phyloP scores from a whole-genome alignment of 2,113 vertebrate genomes.

The Pangasianodon hypophthalmus region DNA sequence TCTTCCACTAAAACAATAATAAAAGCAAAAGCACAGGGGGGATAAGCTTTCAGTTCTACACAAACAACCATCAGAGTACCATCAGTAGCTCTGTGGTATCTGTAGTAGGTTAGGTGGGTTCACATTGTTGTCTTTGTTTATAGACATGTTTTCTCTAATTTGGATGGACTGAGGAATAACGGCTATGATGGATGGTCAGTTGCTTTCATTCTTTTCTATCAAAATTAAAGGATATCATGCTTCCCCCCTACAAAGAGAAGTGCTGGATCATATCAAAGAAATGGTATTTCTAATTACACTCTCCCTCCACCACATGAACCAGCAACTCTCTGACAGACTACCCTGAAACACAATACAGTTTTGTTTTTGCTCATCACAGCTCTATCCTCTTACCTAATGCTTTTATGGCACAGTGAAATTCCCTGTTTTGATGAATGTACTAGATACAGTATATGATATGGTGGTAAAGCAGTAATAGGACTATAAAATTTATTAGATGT shows the following conservation, averaged over 20 bases:
- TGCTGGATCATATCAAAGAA: not conserved
- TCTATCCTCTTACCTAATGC: constrained; percentile 1
- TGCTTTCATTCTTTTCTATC: constrained; percentile 6
- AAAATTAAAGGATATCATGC: not conserved
- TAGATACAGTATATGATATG: not conserved
- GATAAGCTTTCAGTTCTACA: constrained; percentile 23
- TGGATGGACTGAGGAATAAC: constrained; percentile 23
- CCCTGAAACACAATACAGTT: not conserved
- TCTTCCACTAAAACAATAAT: not conserved
- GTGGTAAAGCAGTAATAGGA: constrained; percentile 11
- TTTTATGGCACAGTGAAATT: constrained; percentile 23
- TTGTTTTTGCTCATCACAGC: constrained; percentile 2
- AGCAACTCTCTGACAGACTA: not conserved
- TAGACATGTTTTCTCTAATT: constrained; percentile 39
- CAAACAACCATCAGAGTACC: constrained; percentile 9
- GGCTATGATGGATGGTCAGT: constrained; percentile 38
- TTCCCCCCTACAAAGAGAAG: not conserved
- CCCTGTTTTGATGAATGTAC: not conserved
- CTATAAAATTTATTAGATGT: constrained; percentile 14
- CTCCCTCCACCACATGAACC: not conserved
- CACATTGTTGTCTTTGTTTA: constrained; percentile 37
- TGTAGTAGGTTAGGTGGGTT: not conserved
- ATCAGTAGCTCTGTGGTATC: constrained; percentile 26
- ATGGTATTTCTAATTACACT: constrained; percentile 5
- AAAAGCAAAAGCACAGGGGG: constrained; percentile 3